These are phyloP conservation scores for Argyresthia albistria DNA, from an alignment of 2,888 invertebrate species.

Conservation along the genomic window DNA sequence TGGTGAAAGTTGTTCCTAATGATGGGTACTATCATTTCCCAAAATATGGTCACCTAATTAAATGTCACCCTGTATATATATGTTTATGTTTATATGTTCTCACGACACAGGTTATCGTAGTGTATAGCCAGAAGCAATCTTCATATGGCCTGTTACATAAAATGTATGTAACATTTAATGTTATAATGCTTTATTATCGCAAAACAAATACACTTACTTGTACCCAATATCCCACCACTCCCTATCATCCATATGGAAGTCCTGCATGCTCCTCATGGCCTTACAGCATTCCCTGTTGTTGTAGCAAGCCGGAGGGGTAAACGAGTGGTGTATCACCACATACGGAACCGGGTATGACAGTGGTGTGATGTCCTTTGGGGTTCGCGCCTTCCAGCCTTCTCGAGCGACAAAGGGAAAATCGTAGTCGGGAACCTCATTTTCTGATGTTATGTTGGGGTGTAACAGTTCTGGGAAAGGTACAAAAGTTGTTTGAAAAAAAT, in stretches of 20 bases:
- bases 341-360: conserved; percentile 75
- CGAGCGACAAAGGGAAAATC: conserved; percentile 50
- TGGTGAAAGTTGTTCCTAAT: too few relatives aligned
- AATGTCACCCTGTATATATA: too few relatives aligned
- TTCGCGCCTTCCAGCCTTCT: conserved; percentile 74
- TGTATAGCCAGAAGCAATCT: too few relatives aligned
- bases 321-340: conserved; percentile 82
- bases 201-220: conserved; percentile 28
- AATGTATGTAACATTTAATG: too few relatives aligned
- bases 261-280: conserved; percentile 78
- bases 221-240: conserved; percentile 80
- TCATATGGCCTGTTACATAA: too few relatives aligned
- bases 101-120: not conserved
- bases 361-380: conserved; percentile 47
- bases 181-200: too few relatives aligned
- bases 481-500: too few relatives aligned
- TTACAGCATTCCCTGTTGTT: conserved; percentile 56
- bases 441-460: conserved; percentile 11
- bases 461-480: too few relatives aligned
- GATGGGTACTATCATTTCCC: too few relatives aligned
- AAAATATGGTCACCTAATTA: too few relatives aligned
- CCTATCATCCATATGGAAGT: conserved; percentile 71
- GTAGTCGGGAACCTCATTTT: conserved; percentile 38
- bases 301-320: conserved; percentile 71
- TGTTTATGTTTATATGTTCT: too few relatives aligned